Conservation (phyloP, 2,888 invertebrate genomes). For the Megaustenia siamemsis region DNA sequence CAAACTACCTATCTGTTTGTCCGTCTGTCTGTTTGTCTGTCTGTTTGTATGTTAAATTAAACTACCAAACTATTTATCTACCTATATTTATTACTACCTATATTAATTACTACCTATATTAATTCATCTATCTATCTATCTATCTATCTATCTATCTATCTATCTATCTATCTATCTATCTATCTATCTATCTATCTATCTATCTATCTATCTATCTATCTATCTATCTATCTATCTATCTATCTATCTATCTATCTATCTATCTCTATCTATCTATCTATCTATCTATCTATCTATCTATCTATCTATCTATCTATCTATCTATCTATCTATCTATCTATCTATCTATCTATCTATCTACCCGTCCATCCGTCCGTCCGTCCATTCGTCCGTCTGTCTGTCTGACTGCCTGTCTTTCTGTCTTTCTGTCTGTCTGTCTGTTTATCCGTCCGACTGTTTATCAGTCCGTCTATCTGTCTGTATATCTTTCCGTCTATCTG, state of each 20-base stretch:
- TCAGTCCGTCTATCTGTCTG: not conserved
- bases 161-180: constrained; percentile 9
- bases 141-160: not conserved
- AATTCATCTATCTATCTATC: not conserved
- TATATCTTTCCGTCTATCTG: no score
- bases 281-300: no score
- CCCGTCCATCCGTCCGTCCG: constrained; percentile 17
- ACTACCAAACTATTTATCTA: no score
- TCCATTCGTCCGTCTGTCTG: constrained; percentile 7
- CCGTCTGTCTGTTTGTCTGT: no score
- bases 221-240: constrained; percentile 9
- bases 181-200: constrained; percentile 9
- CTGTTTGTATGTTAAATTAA: no score
- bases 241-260: not conserved
- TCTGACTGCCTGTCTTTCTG: not conserved
- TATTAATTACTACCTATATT: no score
- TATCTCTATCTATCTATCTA: not conserved
- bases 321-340: no score
- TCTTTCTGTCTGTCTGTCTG: constrained; percentile 11
- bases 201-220: constrained; percentile 9
- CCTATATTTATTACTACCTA: no score
- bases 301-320: no score
- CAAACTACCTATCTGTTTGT: not conserved
- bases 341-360: no score
- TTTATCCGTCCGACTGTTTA: not conserved